These are phyloP conservation scores for Ditylenchus dipsaci DNA, from an alignment of 1,140 invertebrate species.

Conservation along the genomic window DNA sequence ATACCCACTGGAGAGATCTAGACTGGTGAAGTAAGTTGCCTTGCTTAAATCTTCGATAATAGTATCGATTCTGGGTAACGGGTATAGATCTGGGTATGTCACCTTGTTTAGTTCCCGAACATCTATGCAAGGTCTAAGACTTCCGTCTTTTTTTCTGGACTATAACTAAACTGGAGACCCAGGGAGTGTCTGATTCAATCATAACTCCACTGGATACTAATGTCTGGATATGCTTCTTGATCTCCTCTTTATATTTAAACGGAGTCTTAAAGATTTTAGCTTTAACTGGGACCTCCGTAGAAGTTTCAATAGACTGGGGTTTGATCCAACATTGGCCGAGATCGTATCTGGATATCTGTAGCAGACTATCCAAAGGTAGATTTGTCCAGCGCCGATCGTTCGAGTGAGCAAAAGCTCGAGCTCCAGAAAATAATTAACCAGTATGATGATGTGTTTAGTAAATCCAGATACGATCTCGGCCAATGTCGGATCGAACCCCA, in stretches of 20 bases:
- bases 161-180: too few species aligned
- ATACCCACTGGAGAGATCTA: constrained; percentile 8
- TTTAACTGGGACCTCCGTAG: background rate
- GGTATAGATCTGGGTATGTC: background rate
- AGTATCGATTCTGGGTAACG: background rate
- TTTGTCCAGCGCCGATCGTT: too few species aligned
- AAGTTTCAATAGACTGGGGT: background rate
- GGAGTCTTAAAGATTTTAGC: background rate
- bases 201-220: constrained; percentile 1
- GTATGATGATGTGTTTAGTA: too few species aligned
- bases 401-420: too few species aligned
- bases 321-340: background rate
- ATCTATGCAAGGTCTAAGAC: constrained; percentile 2
- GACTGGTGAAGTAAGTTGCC: background rate
- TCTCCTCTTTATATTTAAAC: background rate
- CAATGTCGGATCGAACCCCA: too few species aligned
- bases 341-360: constrained; percentile 7
- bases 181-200: constrained; percentile 4
- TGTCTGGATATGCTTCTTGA: background rate
- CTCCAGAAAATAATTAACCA: too few species aligned
- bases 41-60: constrained; percentile 9
- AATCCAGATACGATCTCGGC: too few species aligned
- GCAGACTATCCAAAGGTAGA: too few species aligned
- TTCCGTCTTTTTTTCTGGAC: constrained; percentile 2
- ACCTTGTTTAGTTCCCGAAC: too few species aligned